Percentiles rank a stretch among this genome's conserved stretches.
Evolutionary conservation across 2,113 vertebrate species (phyloP).

Genomic region (Neolamprologus kungweensis): DNA sequence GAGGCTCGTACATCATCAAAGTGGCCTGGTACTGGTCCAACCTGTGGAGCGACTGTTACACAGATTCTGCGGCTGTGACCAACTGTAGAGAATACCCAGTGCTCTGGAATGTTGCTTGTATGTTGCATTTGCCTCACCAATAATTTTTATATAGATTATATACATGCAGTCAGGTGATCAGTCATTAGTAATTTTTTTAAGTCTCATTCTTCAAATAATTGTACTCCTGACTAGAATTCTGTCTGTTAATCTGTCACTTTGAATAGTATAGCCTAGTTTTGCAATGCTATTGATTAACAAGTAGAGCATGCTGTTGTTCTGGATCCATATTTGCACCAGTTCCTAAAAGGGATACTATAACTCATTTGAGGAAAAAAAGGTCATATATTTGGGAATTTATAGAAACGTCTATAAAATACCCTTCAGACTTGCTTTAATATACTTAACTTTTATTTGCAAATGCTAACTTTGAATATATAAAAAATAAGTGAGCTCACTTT

Average conservation of each 20-base stretch:
- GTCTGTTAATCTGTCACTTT: neutral
- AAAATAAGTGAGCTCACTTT: neutral
- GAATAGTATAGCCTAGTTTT: neutral
- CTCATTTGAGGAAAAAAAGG: neutral
- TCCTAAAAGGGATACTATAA: neutral
- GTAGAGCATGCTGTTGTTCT: neutral
- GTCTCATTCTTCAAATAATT: neutral
- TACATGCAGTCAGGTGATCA: neutral
- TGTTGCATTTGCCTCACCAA: neutral
- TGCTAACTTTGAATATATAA: neutral
- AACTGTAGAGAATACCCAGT: constrained; percentile 87
- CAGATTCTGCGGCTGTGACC: constrained; percentile 82
- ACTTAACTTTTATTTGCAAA: neutral
- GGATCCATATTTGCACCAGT: neutral
- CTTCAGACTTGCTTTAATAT: neutral
- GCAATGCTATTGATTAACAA: neutral
- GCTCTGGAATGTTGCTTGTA: constrained; percentile 82
- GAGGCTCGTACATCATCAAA: constrained; percentile 79
- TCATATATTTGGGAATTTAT: neutral
- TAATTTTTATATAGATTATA: neutral
- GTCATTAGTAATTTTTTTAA: neutral
- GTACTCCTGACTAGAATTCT: neutral
- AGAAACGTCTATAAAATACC: neutral
- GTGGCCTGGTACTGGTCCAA: constrained; percentile 91
- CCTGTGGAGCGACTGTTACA: constrained; percentile 88